These are phyloP conservation scores for Amazona guildingii DNA, from an alignment of 2,113 vertebrate genomes.

Conservation along the genomic window DNA sequence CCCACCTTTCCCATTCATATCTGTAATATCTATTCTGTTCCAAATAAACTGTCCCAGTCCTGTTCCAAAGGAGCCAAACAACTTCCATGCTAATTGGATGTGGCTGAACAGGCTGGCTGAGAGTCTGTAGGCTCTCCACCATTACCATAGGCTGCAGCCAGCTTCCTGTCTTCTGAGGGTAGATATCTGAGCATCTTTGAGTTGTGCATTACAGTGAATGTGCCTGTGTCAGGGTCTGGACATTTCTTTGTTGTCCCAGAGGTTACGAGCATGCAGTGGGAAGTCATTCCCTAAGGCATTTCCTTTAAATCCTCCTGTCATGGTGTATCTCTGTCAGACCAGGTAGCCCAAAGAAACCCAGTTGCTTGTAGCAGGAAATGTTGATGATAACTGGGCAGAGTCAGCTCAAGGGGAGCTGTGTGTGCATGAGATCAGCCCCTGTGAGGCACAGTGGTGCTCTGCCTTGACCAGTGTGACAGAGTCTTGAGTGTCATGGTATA, in stretches of 20 bases:
- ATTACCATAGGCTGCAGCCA: not conserved
- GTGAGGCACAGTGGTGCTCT: not conserved
- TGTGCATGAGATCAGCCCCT: not conserved
- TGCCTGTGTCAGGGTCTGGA: not conserved
- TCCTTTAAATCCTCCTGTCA: not conserved
- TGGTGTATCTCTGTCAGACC: not conserved
- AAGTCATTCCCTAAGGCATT: not conserved
- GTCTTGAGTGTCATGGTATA: not conserved
- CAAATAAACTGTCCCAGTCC: not conserved
- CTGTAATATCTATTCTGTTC: not conserved
- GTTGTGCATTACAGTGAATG: not conserved
- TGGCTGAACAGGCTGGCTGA: not conserved
- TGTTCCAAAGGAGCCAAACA: not conserved
- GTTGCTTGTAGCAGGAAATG: not conserved
- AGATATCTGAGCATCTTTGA: not conserved
- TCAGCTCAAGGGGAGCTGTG: not conserved
- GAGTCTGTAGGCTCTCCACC: not conserved
- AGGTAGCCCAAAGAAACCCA: not conserved
- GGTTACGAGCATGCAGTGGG: not conserved
- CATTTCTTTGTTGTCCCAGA: not conserved
- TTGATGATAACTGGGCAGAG: not conserved
- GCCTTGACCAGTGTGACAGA: fast-evolving
- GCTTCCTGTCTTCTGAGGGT: not conserved
- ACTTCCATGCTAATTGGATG: not conserved
- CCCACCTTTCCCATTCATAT: not conserved